Evolutionary conservation across 2,113 vertebrate species (phyloP).

Genomic region (Myiagra hebetior): DNA sequence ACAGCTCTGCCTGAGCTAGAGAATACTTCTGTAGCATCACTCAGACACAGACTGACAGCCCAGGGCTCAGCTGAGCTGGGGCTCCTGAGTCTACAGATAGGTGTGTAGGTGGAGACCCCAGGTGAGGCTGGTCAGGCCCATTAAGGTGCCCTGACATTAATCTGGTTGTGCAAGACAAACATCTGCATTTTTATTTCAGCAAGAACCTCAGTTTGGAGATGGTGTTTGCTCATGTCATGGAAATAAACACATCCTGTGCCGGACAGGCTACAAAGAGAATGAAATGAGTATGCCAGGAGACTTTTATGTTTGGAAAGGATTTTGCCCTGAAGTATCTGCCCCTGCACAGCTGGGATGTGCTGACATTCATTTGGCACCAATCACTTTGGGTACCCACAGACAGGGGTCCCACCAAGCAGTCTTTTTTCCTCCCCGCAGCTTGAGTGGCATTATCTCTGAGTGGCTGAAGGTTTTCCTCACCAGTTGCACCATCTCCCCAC

Average conservation of each 20-base stretch:
- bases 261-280: neutral
- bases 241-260: neutral
- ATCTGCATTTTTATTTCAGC: neutral
- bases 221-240: neutral
- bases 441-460: neutral
- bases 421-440: neutral
- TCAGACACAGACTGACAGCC: neutral
- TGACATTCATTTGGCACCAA: neutral
- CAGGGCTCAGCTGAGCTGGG: neutral
- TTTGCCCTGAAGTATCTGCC: neutral
- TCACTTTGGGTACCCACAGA: accelerated
- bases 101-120: neutral
- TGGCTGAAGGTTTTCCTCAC: neutral
- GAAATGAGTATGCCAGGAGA: neutral
- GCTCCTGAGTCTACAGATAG: neutral
- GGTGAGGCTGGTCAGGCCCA: neutral
- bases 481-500: neutral
- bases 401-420: neutral
- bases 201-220: neutral
- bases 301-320: neutral
- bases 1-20: neutral
- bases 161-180: neutral
- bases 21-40: neutral
- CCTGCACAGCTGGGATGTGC: neutral
- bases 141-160: neutral